These are phyloP conservation scores for Cosmopolites sordidus DNA, from an alignment of 2,888 invertebrate genomes.

Conservation along the genomic window DNA sequence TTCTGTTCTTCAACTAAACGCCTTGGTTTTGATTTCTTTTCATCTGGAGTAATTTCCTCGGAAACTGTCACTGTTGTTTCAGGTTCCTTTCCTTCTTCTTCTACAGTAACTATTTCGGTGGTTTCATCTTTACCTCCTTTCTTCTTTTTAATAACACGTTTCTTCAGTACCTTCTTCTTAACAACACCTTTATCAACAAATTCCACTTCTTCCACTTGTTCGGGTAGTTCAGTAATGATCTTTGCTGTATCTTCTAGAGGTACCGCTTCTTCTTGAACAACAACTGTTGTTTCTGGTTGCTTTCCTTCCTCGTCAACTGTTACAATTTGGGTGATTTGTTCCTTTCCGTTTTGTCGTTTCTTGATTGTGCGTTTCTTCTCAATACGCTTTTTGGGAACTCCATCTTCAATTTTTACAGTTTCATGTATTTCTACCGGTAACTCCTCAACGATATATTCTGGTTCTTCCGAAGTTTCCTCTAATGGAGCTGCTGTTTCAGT, in stretches of 20 bases:
- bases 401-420: conserved; percentile 30
- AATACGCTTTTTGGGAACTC: conserved; percentile 33
- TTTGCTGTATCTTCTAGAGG: conserved; percentile 11
- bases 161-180: conserved; percentile 39
- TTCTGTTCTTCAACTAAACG: conserved; percentile 11
- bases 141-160: conserved; percentile 31
- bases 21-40: conserved; percentile 14
- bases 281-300: conserved; percentile 39
- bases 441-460: conserved; percentile 13
- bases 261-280: conserved; percentile 23
- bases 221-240: conserved; percentile 30
- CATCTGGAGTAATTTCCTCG: conserved; percentile 30
- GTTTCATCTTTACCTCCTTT: conserved; percentile 41
- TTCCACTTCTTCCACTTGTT: conserved; percentile 33
- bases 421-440: conserved; percentile 31
- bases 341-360: conserved; percentile 44
- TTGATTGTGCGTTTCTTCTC: conserved; percentile 46
- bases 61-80: conserved; percentile 31
- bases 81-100: conserved; percentile 39
- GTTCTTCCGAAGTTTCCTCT: conserved; percentile 31
- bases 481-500: conserved; percentile 33
- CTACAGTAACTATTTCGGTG: conserved; percentile 38
- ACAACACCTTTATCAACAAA: conserved; percentile 41
- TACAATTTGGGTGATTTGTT: conserved; percentile 39
- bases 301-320: conserved; percentile 43